Evolutionary conservation across 2,113 vertebrate species (phyloP).

Genomic region (Sinocyclocheilus maitianheensis): DNA sequence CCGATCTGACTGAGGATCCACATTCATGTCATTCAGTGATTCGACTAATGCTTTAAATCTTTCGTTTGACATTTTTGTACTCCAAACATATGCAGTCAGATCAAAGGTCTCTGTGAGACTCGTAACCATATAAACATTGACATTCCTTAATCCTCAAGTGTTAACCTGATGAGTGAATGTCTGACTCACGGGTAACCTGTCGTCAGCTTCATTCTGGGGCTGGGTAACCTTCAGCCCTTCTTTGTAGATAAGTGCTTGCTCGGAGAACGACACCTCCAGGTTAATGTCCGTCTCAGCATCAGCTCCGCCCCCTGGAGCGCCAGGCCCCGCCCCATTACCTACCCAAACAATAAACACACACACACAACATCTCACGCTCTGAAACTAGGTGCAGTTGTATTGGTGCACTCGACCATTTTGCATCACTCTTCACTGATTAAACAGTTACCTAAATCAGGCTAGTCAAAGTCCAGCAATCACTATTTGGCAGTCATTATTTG

Average conservation of each 20-base stretch:
- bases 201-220: constrained; percentile 70
- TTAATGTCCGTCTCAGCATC: constrained; percentile 84
- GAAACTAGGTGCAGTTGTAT: neutral
- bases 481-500: neutral
- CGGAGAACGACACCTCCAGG: constrained; percentile 90
- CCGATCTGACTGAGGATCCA: neutral
- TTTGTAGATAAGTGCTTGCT: constrained; percentile 87
- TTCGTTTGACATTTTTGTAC: neutral
- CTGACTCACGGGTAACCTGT: constrained; percentile 84
- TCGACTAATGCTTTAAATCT: neutral
- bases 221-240: constrained; percentile 71
- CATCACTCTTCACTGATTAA: neutral
- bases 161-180: neutral
- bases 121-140: neutral
- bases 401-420: neutral
- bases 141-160: constrained; percentile 20
- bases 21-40: neutral
- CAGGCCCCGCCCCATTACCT: constrained; percentile 42
- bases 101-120: neutral
- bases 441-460: constrained; percentile 10
- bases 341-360: constrained; percentile 29
- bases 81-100: neutral
- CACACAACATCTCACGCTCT: neutral
- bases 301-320: constrained; percentile 28
- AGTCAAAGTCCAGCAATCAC: neutral